Evolutionary conservation across 23 tunicate genomes (phyloP).

Genomic region (Halocynthia aurantium): DNA sequence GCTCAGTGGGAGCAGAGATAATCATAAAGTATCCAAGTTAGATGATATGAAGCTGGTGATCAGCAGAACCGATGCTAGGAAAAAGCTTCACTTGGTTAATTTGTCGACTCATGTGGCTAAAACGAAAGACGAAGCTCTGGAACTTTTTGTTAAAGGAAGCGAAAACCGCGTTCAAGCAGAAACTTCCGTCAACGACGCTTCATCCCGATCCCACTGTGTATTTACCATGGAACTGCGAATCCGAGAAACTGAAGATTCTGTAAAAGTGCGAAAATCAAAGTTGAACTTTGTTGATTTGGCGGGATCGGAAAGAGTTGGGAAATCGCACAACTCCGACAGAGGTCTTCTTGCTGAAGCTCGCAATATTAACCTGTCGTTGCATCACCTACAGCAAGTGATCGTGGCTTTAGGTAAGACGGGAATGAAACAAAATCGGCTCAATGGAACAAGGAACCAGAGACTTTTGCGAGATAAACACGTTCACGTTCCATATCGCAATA

Average conservation of each 20-base stretch:
- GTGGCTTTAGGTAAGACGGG: slow-evolving; percentile 50
- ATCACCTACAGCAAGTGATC: slow-evolving; percentile 88
- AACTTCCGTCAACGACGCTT: slow-evolving; percentile 90
- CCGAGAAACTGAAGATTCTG: slow-evolving; percentile 29
- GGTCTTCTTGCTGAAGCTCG: slow-evolving; percentile 57
- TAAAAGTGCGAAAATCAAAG: slow-evolving; percentile 44
- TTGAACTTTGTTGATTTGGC: slow-evolving; percentile 79
- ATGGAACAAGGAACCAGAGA: background rate
- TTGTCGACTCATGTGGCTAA: slow-evolving; percentile 38
- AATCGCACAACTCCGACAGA: slow-evolving; percentile 34
- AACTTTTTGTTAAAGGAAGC: slow-evolving; percentile 71
- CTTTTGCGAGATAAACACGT: slow-evolving; percentile 7
- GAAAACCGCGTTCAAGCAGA: slow-evolving; percentile 83
- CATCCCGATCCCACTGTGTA: slow-evolving; percentile 88
- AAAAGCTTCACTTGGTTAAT: slow-evolving; percentile 50
- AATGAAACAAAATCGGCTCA: background rate
- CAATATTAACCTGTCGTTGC: slow-evolving; percentile 89
- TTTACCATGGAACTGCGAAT: slow-evolving; percentile 70
- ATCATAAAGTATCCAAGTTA: slow-evolving; percentile 5
- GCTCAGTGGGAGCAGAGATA: slow-evolving; percentile 40
- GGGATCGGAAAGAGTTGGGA: slow-evolving; percentile 87
- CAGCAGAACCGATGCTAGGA: slow-evolving; percentile 43
- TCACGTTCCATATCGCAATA: slow-evolving; percentile 92
- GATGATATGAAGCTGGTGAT: slow-evolving; percentile 37
- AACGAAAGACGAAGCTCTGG: slow-evolving; percentile 57